Base-by-base conservation (phyloP, 2,797 vertebrate genomes). In the Apogon hyalosoma region DNA sequence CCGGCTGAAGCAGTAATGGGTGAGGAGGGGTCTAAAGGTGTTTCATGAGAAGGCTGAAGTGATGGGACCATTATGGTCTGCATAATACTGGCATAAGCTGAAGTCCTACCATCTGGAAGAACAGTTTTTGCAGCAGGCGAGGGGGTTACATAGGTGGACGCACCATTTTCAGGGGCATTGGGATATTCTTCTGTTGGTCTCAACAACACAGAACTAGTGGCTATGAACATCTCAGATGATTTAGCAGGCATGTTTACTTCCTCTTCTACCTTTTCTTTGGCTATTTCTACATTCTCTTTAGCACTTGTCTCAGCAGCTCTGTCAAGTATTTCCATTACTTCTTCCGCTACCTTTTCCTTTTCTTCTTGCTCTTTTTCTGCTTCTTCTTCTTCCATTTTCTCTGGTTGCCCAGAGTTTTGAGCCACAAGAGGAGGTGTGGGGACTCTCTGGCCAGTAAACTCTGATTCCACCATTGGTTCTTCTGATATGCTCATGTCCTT, bases 1-100 rank as follows among this genome's bases (percentile, higher is more conserved):
- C 15, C 39, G 3, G 48, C 51, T 24, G 69, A 69, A 40, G 58
- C 53, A 59, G 36, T 63, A 47, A 80, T 42, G 0, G 88, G 79
- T 10, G 75, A 70, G 3, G 88, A 89, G 2, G 82, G 73, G 7
- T 67, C 62, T 33, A 84, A 47, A n/a, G 66, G 2, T n/a, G 69
- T 16, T 0, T 87, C 86, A 51, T 9, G 87, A 3, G 38, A 19
- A 33, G 87, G 85, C 65, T 82, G 92, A 68, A 73, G 18, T 0
- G 77, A 58, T 1, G 88, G 69, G 21, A 95, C 91, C 88, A 95
- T 95, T 55, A 99, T 96, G 14, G 95, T 95, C 88, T 97, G 96
- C 92, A 98, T 97, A 70, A 97, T 96, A 75, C 95, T 95, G 31
- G 97, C 96, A 13, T 99, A 99, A 16, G 96, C 94, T 66, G 96